Percentiles rank a stretch among this genome's conserved stretches.
These are phyloP conservation scores for Potorous gilbertii DNA, from an alignment of 2,797 vertebrate genomes.

Conservation along the genomic window DNA sequence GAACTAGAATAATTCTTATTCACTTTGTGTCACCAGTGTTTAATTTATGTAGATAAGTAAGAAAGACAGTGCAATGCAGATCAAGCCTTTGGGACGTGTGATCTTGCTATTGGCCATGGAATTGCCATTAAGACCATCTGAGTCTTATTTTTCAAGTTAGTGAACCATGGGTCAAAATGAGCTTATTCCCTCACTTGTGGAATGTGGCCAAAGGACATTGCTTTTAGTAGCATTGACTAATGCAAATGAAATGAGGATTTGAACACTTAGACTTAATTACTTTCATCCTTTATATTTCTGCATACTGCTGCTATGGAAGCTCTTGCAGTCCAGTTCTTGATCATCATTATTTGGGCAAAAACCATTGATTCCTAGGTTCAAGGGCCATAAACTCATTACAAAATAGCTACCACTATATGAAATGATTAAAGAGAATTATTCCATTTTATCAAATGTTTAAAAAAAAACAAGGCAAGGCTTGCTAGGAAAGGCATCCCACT, in stretches of 20 bases:
- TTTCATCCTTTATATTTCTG: constrained; percentile 49
- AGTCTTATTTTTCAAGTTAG: constrained; percentile 65
- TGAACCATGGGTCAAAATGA: constrained; percentile 46
- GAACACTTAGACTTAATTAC: constrained; percentile 62
- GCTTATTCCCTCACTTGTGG: constrained; percentile 33
- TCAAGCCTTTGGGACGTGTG: constrained; percentile 59
- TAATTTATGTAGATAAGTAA: too few species aligned
- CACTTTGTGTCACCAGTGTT: too few species aligned
- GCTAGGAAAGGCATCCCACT: neutral
- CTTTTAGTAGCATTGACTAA: constrained; percentile 47
- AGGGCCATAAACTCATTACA: constrained; percentile 13
- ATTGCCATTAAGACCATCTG: constrained; percentile 45
- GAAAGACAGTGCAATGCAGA: constrained; percentile 53
- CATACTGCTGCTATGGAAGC: constrained; percentile 31
- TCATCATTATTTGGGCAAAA: neutral
- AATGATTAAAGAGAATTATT: constrained; percentile 11
- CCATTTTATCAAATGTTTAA: constrained; percentile 10
- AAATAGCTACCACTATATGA: neutral
- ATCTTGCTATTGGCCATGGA: constrained; percentile 59
- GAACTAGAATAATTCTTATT: too few species aligned
- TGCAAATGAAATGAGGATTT: constrained; percentile 58
- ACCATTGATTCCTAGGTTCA: constrained; percentile 46
- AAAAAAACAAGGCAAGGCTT: neutral
- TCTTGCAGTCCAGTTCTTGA: constrained; percentile 37
- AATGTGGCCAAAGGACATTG: constrained; percentile 51